Conservation (phyloP, 2,888 invertebrate species). For the Epistrophe eligans region DNA sequence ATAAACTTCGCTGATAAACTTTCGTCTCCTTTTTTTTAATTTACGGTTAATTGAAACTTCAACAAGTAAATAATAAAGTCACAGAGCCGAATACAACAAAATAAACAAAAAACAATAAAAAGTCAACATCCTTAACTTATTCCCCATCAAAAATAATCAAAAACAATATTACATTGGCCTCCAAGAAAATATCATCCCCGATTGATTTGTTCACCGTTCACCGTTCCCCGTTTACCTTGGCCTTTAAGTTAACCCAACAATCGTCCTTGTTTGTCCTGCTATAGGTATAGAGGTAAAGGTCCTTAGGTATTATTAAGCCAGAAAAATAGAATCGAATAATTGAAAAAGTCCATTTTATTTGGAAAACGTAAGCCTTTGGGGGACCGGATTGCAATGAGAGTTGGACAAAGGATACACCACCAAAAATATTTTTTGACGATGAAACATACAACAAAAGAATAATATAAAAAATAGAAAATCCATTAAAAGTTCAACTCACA, state of each 20-base stretch:
- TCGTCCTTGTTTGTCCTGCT: constrained; percentile 2
- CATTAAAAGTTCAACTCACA: constrained; percentile 75
- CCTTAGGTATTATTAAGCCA: neutral
- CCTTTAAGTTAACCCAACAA: constrained; percentile 6
- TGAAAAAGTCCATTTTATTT: constrained; percentile 72
- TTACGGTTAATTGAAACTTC: constrained; percentile 69
- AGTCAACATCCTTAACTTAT: constrained; percentile 68
- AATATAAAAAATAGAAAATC: constrained; percentile 61
- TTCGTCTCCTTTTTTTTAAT: constrained; percentile 39
- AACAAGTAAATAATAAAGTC: constrained; percentile 59
- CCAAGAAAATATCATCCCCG: constrained; percentile 63
- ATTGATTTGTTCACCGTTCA: constrained; percentile 67
- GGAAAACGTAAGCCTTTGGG: constrained; percentile 42
- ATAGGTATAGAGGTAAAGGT: neutral
- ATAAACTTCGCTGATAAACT: neutral
- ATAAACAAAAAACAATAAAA: constrained; percentile 40
- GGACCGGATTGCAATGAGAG: constrained; percentile 50
- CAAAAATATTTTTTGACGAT: constrained; percentile 44
- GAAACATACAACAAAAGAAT: constrained; percentile 21
- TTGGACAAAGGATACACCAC: constrained; percentile 59
- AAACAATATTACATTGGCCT: constrained; percentile 60
- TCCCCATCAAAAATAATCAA: constrained; percentile 68
- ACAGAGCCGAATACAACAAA: constrained; percentile 11
- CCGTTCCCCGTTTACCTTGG: constrained; percentile 47
- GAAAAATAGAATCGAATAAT: constrained; percentile 66